These are phyloP conservation scores for Podotricha telesiphe DNA, from an alignment of 2,888 invertebrate genomes.

Conservation along the genomic window DNA sequence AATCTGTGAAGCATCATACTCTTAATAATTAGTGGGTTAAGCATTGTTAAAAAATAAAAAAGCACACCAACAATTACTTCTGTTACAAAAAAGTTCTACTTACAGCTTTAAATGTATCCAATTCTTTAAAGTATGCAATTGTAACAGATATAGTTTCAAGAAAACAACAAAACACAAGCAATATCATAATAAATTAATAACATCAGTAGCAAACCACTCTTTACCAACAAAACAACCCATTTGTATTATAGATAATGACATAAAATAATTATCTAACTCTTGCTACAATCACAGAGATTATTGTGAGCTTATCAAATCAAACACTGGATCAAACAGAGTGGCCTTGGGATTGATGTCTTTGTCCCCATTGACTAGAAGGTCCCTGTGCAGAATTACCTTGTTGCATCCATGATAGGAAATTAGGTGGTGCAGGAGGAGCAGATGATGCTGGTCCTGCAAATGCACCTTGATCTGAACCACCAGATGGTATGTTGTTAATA, in stretches of 20 bases:
- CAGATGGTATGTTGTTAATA: conserved; percentile 87
- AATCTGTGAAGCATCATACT: background rate
- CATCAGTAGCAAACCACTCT: conserved; percentile 78
- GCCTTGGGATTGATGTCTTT: conserved; percentile 81
- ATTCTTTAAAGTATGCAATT: conserved; percentile 59
- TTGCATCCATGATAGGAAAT: conserved; percentile 90
- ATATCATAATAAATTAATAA: conserved; percentile 80
- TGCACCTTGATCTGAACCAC: conserved; percentile 79
- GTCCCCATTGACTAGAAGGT: conserved; percentile 83
- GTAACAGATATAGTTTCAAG: conserved; percentile 59
- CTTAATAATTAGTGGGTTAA: conserved; percentile 49
- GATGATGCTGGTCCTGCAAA: conserved; percentile 77
- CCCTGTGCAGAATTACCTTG: conserved; percentile 85
- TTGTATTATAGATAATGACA: conserved; percentile 72
- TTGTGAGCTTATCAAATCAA: conserved; percentile 78
- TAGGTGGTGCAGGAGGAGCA: conserved; percentile 77
- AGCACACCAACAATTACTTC: conserved; percentile 49
- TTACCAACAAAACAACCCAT: conserved; percentile 75
- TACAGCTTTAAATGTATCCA: conserved; percentile 52
- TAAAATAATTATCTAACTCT: conserved; percentile 80
- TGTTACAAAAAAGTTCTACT: conserved; percentile 42
- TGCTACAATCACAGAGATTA: conserved; percentile 84
- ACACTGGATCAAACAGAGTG: conserved; percentile 79
- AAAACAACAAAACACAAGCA: conserved; percentile 80
- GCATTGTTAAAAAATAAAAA: conserved; percentile 45